Percentiles rank a stretch among this genome's conserved stretches.
Conservation (phyloP, 2,797 vertebrate species). For the Hemitrygon akajei region DNA sequence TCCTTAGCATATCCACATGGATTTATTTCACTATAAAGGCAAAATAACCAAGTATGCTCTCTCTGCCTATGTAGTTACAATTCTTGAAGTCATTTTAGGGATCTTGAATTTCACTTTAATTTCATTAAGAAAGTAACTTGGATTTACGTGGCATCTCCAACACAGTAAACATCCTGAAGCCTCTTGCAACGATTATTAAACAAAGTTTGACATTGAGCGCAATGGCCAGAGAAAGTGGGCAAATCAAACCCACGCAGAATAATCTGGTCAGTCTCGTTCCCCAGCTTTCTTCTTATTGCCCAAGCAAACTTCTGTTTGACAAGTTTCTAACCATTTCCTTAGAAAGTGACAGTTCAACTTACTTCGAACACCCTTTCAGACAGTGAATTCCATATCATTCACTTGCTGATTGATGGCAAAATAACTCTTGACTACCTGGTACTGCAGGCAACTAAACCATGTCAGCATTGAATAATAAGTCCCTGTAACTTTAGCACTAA, state of each 20-base stretch:
- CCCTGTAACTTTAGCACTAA: not conserved
- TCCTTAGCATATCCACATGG: not conserved
- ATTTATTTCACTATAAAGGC: not conserved
- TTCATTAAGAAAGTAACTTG: not conserved
- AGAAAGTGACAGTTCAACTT: not conserved
- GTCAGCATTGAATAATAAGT: not conserved
- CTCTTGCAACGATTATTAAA: not conserved
- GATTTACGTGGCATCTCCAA: not conserved
- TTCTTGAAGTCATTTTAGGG: not conserved
- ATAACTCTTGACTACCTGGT: no score
- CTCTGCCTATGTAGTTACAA: not conserved
- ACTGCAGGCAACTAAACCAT: no score
- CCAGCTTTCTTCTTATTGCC: not conserved
- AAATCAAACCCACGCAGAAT: no score
- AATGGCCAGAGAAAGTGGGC: not conserved
- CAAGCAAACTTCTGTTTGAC: not conserved
- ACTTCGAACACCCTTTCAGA: no score
- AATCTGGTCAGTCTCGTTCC: no score
- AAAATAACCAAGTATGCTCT: not conserved
- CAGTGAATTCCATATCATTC: not conserved
- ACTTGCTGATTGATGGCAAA: no score
- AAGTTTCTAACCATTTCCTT: not conserved
- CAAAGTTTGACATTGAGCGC: not conserved
- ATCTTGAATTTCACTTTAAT: not conserved
- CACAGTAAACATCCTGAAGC: not conserved